Conservation (phyloP, 2,113 vertebrate species). For the Calidris pugnax region DNA sequence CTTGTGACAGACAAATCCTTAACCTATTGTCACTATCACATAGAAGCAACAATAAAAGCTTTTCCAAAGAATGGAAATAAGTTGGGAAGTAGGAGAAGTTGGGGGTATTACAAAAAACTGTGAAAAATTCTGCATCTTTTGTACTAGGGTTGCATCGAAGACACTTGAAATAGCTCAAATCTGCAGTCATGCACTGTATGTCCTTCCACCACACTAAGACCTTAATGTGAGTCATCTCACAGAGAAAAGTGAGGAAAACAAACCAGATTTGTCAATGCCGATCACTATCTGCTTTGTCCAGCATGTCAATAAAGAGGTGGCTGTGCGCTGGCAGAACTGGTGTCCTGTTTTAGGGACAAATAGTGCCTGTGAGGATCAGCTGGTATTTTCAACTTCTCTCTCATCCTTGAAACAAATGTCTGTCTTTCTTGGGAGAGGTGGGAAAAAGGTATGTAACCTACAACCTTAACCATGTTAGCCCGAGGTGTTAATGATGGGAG, state of each 20-base stretch:
- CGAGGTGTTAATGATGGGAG: not conserved
- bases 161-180: not conserved
- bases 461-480: not conserved
- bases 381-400: not conserved
- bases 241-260: not conserved
- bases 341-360: not conserved
- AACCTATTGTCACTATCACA: not conserved
- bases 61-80: not conserved
- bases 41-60: not conserved
- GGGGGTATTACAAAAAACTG: not conserved
- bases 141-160: not conserved
- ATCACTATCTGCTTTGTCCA: not conserved
- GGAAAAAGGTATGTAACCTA: not conserved
- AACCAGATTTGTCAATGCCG: not conserved
- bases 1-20: not conserved
- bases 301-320: rapidly evolving
- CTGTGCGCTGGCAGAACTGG: not conserved
- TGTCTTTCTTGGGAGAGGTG: not conserved
- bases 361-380: not conserved
- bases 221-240: not conserved
- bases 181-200: not conserved
- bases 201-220: not conserved
- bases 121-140: not conserved
- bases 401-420: not conserved
- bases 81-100: not conserved